Conservation (phyloP, 2,888 invertebrate species). For the Sclerodermus sp. region DNA sequence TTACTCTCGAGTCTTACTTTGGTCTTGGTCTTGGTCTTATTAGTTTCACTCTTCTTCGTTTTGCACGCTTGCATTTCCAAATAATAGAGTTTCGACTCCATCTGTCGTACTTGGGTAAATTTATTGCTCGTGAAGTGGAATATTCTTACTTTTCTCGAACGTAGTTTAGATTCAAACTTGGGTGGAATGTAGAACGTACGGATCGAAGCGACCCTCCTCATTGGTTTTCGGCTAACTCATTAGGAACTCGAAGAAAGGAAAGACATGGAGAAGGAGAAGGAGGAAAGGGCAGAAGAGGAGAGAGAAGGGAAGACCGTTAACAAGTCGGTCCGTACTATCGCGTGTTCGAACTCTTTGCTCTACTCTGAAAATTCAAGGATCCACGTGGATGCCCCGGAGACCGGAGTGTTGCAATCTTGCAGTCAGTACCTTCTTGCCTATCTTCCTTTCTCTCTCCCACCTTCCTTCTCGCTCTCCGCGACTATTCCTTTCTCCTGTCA, state of each 20-base stretch:
- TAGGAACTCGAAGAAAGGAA: constrained; percentile 1
- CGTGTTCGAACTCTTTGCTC: constrained; percentile 4
- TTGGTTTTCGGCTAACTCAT: no score
- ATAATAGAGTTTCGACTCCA: no score
- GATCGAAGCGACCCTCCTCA: no score
- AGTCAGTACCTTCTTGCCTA: constrained; percentile 8
- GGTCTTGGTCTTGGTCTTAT: no score
- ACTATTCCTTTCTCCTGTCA: not conserved
- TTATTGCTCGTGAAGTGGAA: no score
- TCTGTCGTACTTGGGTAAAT: no score
- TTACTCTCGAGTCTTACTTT: no score
- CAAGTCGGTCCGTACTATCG: constrained; percentile 7
- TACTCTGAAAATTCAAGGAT: constrained; percentile 23
- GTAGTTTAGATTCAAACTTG: no score
- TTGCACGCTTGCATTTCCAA: no score
- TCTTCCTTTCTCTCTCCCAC: constrained; percentile 5
- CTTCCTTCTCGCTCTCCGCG: not conserved
- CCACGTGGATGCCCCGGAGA: constrained; percentile 33
- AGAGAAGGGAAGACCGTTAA: constrained; percentile 2
- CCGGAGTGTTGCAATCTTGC: constrained; percentile 35
- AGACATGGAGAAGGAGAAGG: constrained; percentile 8
- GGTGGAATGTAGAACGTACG: no score
- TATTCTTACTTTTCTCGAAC: no score
- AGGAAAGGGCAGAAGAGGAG: constrained; percentile 8
- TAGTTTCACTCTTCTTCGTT: no score